A percentile compares a stretch with the other conserved stretches of the same genome.
Conservation (phyloP, 2,888 invertebrate genomes). For the Pelosia muscerda region DNA sequence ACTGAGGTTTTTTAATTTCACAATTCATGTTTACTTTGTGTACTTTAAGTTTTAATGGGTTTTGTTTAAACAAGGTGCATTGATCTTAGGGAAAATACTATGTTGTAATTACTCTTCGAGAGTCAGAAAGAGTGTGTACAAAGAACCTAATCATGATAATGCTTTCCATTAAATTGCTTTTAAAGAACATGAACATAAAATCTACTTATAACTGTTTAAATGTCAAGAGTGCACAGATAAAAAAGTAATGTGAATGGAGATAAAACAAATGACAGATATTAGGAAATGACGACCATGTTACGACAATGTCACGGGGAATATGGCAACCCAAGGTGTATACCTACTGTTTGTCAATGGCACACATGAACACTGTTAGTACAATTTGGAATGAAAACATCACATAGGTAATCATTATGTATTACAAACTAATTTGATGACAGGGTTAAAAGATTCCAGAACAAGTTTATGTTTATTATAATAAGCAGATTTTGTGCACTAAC, state of each 20-base stretch:
- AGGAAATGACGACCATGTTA: constrained; percentile 48
- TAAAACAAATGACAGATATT: constrained; percentile 61
- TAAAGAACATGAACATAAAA: constrained; percentile 14
- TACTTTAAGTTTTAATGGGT: too few relatives aligned
- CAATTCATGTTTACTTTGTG: too few relatives aligned
- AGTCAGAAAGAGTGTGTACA: neutral
- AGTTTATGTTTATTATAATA: neutral
- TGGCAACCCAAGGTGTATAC: neutral
- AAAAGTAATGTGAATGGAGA: constrained; percentile 50
- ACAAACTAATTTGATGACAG: neutral
- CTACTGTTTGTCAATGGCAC: constrained; percentile 8
- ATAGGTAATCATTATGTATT: constrained; percentile 1
- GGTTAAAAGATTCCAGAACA: neutral
- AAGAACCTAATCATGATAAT: constrained; percentile 5
- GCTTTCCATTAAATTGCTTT: constrained; percentile 5
- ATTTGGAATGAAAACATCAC: constrained; percentile 1
- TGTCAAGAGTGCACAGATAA: constrained; percentile 46
- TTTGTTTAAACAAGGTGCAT: neutral
- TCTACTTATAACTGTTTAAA: constrained; percentile 23
- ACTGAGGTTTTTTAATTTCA: too few relatives aligned
- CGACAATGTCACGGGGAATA: constrained; percentile 44
- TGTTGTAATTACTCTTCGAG: neutral
- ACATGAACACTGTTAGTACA: neutral
- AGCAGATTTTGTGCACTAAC: neutral
- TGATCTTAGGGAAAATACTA: neutral